Evolutionary conservation across 2,888 invertebrate species (phyloP), one percentile per base, ranked within the genome.

Genomic region (Mimachlamys varia): DNA sequence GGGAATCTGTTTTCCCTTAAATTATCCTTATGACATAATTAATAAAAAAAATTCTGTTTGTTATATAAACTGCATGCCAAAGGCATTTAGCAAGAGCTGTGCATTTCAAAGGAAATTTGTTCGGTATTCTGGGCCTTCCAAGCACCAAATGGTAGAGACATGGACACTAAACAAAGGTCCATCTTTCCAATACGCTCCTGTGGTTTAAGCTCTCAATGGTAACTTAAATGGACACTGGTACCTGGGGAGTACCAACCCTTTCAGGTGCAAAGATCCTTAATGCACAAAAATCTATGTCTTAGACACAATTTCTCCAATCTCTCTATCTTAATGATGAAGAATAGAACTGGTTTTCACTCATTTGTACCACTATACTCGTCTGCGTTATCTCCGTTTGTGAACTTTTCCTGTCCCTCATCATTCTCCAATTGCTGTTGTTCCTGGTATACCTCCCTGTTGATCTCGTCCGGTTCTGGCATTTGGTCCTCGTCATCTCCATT

Each of bases 381-480:
- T 33, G 33, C 33, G 33, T 27, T 22, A 33, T 76, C 76, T 12
- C 76, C 76, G 33, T 76, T 76, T 33, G 76, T 76, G 27, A 27
- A 27, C 4, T 33, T 76, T 76, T 76, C 76, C 76, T 76, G 76
- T 33, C 10, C 33, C 33, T 76, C 33, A 13, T 76, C 76, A 33
- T 76, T 76, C 27, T 76, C 76, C 33, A 76, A 76, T 1, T 13
- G 33, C 76, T 76, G 33, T 33, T 76, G 76, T 76, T 76, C 10
- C 17, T 76, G 27, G 27, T 76, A 76, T 13, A 76, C 76, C 33
- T 76, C 76, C 76, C 33, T 76, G 22, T 76, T 76, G 12, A 76
- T 27, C 33, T 76, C 76, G 27, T 76, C 76, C 10, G 76, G 76
- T 27, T 76, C 76, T 33, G 76, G 76, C 76, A 76, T 76, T 76